A percentile compares a stretch with the other conserved stretches of the same genome.
Evolutionary conservation across 2,797 vertebrate genomes (phyloP).

Genomic region (Cynodonichthys magdalenae): DNA sequence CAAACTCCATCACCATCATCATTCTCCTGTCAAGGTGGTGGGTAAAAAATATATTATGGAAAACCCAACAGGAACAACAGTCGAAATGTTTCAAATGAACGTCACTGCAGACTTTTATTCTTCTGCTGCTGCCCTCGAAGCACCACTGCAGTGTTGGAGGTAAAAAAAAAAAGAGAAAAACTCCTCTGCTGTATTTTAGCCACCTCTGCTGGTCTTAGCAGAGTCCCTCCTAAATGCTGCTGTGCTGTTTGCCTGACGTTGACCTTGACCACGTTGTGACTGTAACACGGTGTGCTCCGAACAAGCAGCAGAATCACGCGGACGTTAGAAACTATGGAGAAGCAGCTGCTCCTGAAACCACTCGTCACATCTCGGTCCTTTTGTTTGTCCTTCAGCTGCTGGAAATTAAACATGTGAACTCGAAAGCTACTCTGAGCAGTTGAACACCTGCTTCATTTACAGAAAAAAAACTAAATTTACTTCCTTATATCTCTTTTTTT

Average conservation of each 20-base stretch:
- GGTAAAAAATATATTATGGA: too few relatives aligned
- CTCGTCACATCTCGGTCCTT: constrained; percentile 1
- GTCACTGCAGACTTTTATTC: background rate
- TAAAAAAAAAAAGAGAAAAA: too few relatives aligned
- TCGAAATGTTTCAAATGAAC: too few relatives aligned
- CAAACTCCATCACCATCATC: too few relatives aligned
- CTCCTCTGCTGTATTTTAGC: constrained; percentile 14
- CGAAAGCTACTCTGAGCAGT: background rate
- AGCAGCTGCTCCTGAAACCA: constrained; percentile 5
- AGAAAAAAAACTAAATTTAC: background rate
- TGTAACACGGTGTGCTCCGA: constrained; percentile 17
- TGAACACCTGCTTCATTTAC: background rate
- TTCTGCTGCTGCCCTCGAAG: too few relatives aligned
- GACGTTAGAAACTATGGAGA: background rate
- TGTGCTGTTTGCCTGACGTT: constrained; percentile 36
- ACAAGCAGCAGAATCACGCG: constrained; percentile 5
- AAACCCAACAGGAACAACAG: too few relatives aligned
- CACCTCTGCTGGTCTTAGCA: constrained; percentile 7
- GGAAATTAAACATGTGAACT: constrained; percentile 4
- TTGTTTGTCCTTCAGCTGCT: constrained; percentile 24
- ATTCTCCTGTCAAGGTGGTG: too few relatives aligned
- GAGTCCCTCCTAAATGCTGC: constrained; percentile 33
- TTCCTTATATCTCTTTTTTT: background rate
- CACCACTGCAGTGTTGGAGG: background rate
- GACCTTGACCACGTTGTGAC: constrained; percentile 58